Percentiles rank a stretch among this genome's conserved stretches.
phyloP scores from a whole-genome alignment of 2,113 vertebrate genomes.

The Boulengeromyrus knoepffleri region DNA sequence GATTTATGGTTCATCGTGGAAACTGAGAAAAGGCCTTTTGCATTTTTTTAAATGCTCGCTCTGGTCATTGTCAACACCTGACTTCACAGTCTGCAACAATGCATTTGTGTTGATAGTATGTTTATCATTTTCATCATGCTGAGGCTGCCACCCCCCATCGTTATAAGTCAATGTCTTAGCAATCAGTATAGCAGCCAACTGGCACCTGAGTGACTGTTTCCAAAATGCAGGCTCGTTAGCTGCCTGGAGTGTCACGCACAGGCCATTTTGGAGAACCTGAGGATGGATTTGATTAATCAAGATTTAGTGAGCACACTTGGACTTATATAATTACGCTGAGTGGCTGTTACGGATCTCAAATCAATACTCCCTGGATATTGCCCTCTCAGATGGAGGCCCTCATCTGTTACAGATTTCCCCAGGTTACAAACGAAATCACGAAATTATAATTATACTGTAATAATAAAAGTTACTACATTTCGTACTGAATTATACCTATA shows the following conservation, averaged over 20 bases:
- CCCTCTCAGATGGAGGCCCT: not conserved
- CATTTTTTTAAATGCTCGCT: not conserved
- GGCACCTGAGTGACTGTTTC: not conserved
- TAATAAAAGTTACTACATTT: not conserved
- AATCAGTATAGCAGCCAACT: not conserved
- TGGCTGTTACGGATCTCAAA: conserved; percentile 1
- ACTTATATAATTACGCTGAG: not conserved
- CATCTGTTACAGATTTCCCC: not conserved
- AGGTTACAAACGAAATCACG: not conserved
- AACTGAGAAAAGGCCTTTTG: not conserved
- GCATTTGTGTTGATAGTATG: not conserved
- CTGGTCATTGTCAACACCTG: not conserved
- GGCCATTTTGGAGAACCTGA: not conserved
- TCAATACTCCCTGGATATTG: not conserved
- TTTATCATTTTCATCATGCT: not conserved
- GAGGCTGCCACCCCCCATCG: not conserved
- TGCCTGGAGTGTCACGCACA: no score
- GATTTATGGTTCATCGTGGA: not conserved
- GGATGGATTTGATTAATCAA: not conserved
- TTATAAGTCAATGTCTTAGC: not conserved
- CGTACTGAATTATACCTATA: not conserved
- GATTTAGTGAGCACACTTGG: not conserved
- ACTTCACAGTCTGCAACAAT: not conserved
- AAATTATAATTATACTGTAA: not conserved
- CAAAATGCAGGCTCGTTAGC: not conserved